A percentile compares a stretch with the other conserved stretches of the same genome.
phyloP scores from a whole-genome alignment of 2,113 vertebrate species.

The Naja naja region DNA sequence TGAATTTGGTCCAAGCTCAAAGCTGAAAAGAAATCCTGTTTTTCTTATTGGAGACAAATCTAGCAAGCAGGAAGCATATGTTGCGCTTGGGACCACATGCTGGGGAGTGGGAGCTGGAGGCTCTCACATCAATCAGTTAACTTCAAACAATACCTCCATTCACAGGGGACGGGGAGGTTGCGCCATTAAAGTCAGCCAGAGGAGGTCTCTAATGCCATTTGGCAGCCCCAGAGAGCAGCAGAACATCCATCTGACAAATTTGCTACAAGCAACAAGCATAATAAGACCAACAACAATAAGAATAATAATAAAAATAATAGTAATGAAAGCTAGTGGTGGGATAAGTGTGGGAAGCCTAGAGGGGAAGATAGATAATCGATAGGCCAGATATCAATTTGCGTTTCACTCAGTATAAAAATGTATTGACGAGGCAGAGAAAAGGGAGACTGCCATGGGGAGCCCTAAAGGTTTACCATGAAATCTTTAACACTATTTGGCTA shows the following conservation, averaged over 20 bases:
- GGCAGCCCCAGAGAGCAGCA: constrained; percentile 48
- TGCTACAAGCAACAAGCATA: constrained; percentile 37
- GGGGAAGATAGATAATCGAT: constrained; percentile 51
- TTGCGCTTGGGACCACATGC: constrained; percentile 58
- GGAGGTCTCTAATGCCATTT: constrained; percentile 60
- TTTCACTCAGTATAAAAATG: constrained; percentile 32
- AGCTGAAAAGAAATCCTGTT: constrained; percentile 72
- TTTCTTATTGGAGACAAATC: constrained; percentile 73
- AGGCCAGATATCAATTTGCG: constrained; percentile 49
- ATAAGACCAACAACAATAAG: not conserved
- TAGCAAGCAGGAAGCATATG: constrained; percentile 66
- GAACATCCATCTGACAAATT: constrained; percentile 60
- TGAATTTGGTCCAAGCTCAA: constrained; percentile 57
- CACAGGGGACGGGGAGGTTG: constrained; percentile 49
- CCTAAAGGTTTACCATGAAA: constrained; percentile 39
- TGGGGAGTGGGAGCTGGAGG: constrained; percentile 56
- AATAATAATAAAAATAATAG: not conserved
- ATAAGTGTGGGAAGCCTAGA: not conserved
- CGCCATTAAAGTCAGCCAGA: constrained; percentile 65
- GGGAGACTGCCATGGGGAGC: not conserved
- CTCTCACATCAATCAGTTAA: constrained; percentile 64
- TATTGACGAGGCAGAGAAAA: constrained; percentile 18
- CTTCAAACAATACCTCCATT: constrained; percentile 62
- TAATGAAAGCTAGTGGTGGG: not conserved
- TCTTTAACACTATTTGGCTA: constrained; percentile 56